Evolutionary conservation across 2,888 invertebrate species (phyloP), one percentile per base, ranked within the genome.

Genomic region (Spodoptera picta): DNA sequence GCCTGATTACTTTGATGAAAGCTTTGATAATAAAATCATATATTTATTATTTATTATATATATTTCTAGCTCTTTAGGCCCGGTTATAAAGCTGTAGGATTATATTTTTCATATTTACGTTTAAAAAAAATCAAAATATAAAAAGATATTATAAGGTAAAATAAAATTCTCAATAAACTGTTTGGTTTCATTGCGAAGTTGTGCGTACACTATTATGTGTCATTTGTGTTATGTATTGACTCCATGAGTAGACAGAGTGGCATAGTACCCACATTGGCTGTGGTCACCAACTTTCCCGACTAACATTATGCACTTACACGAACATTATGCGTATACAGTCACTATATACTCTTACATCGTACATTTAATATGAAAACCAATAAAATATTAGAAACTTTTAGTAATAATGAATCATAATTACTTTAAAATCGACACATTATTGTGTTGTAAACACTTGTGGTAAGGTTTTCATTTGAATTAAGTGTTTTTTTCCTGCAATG

Each of bases 241-340:
- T 68, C 44, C 49, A 60, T 59, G 65, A 59, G 69, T 70, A 81
- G 81, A 75, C 74, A 47, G 68, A 75, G 65, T 75, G 75, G 64
- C 69, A 72, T 65, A 77, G 50, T 53, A 69, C 61, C 65, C 73
- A 60, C 79, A 77, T 77, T 70, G 65, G 77, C 68, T 80, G 81
- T 65, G 79, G 79, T 69, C 66, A 70, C 65, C 50, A 83, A 83
- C 80, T 85, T 81, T 69, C 67, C 59, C 47, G 49, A 46, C 76
- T 63, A 74, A 65, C 66, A 77, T 77, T 79, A 82, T 81, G 79
- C 78, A 74, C 59, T 74, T 65, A 69, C 64, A 69, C 58, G 69
- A 19, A 61, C 62, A 65, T 60, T 19, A 19, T 19, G 19, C 19
- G 61, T 62, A 73, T 63, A 68, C 52, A 48, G 63, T 57, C 19